Base-by-base conservation (phyloP, 2,113 vertebrate species). In the Saccopteryx leptura region DNA sequence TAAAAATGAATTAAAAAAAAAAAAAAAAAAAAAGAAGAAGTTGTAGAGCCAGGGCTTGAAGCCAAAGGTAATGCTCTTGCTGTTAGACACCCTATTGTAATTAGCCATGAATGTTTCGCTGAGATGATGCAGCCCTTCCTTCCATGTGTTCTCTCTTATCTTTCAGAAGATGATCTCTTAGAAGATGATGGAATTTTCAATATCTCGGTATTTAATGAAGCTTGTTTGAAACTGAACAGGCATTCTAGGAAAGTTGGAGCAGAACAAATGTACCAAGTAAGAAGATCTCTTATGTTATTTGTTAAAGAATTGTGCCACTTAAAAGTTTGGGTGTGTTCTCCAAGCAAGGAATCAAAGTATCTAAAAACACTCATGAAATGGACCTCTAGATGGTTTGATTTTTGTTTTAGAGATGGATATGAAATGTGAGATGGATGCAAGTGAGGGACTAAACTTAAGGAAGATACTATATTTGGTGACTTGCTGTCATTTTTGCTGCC, bases 201-300 rank as follows among this genome's bases (percentile, higher is more conserved):
- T 48, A 76, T 99, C 81, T 88, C 91, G 50, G 17, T 98, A 85
- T 90, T 98, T 85, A 98, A 99, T 74, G 93, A 98, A 81, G 98
- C 95, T 72, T 99, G 98, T 97, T 95, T 99, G 92, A 97, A 97
- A 60, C 98, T 98, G 98, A 98, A 88, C 93, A 98, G 98, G 82
- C 98, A 97, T 95, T 90, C 95, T 87, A 79, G 71, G 89, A 98
- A 97, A 90, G 81, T 94, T 92, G 98, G 98, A 88, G 96, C 97
- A 48, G 97, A 97, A 75, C 98, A 98, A 95, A 96, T 48, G 9
- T 99, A 98, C 96, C 97, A 95, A 82, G 99, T 99, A 96, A 98
- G 96, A 63, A 58, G 58, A 17, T 46, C 92, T 94, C 39, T 96
- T 91, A 48, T 78, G 52, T 4, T 89, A 23, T 48, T 69, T 18